Evolutionary conservation across 2,797 vertebrate species (phyloP), one percentile per base, ranked within the genome.

Genomic region (Dendrocincla tyrannina): DNA sequence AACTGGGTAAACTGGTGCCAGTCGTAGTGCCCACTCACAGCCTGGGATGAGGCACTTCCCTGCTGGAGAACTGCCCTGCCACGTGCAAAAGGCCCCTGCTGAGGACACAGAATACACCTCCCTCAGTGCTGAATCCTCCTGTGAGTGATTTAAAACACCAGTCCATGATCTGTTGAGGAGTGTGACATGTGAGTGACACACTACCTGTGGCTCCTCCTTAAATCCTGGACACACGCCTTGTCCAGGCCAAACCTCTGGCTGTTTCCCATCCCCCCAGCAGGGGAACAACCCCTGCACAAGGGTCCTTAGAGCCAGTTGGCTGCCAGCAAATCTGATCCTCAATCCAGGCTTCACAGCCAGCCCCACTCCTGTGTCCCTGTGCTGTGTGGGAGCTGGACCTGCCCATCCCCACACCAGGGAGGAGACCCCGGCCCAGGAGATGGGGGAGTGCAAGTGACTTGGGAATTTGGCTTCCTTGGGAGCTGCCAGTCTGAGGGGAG

Each of bases 141-240:
- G 5, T 32, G 9, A 16, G 19, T 11, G 13, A 46, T 64, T 68
- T 30, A 46, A 42, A n/a, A 11, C 18, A 30, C 10, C 50, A 39
- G 62, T 6, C 62, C 25, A 2, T 15, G 32, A 7, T 19, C 28
- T 9, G 10, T 0, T 2, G 44, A 27, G 56, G 53, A 92, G 53
- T 32, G 63, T 18, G 64, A 22, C 13, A 3, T 11, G 11, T 0
- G 1, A 0, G 1, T 24, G 49, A 25, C 64, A 56, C 56, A 37
- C 17, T 11, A 6, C 35, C 49, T 15, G 32, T 24, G 64, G 72
- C 78, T 80, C 63, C 64, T 17, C 11, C 11, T 27, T 5, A 25
- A 56, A 23, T 46, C 24, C 86, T 27, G 52, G 37, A 17, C 22
- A 13, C 5, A 0, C 2, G 20, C 39, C 33, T 2, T 52, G 39